Evolutionary conservation across 2,797 vertebrate genomes (phyloP), one percentile per base, ranked within the genome.

Genomic region (Neopelma chrysocephalum): DNA sequence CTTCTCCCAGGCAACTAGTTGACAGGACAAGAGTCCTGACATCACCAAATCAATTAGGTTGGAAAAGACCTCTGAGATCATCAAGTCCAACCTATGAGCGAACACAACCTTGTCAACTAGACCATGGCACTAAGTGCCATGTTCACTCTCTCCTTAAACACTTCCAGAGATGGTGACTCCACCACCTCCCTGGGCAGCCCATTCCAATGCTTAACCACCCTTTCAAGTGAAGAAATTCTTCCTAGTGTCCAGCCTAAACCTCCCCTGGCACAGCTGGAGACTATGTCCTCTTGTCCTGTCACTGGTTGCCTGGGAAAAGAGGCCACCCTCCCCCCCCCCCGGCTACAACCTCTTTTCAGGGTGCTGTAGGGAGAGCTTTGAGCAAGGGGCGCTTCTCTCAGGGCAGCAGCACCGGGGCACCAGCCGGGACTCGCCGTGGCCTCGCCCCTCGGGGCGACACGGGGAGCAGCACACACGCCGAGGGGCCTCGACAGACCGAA

Each of bases 391-490:
- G 1, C 51, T 51, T 36, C 26, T 47, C 18, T 22, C 18, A 4
- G 29, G 15, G n/a, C 51, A 5, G 16, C 51, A 31, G 51, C 51
- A 11, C 12, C 0, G 4, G 18, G 58, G 13, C 17, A 15, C 53
- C 23, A 22, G 47, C 42, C 2, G 4, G 25, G 65, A 36, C 58
- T 25, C 1, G 1, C n/a, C 0, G 2, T 26, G 6, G 15, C 47
- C 22, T 32, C 12, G 40, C 11, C 11, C 42, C 15, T 51, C 51
- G 4, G 15, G 45, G 20, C 2, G 1, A 25, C 16, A 21, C 0
- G 11, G 34, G 36, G 62, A 58, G 91, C 26, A 3, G 45, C 20
- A 15, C 29, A 29, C 18, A 27, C 0, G 16, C 62, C 7, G 36
- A 2, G 20, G 19, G 34, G 23, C 34, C 16, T 34, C 3, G 1